Evolutionary conservation across 2,888 invertebrate species (phyloP), one percentile per base, ranked within the genome.

Genomic region (Apamea epomidion): DNA sequence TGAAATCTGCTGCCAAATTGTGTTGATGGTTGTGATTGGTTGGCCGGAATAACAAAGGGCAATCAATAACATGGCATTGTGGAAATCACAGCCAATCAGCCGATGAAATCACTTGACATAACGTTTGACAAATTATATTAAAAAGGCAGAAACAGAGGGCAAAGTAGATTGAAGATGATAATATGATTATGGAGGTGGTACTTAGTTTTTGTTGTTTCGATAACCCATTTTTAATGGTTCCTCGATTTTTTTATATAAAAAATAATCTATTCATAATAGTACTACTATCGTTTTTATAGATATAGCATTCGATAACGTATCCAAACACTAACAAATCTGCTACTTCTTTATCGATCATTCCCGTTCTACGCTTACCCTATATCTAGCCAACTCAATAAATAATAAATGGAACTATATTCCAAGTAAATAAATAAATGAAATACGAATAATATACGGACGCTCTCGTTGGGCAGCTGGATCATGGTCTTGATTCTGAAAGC

Each of bases 1-100:
- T 60, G 58, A 70, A 69, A 69, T 54, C 18, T 7, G 51, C 45
- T 62, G 54, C 48, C 76, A 76, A 76, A 62, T 76, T 29, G 45
- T 21, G 51, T 60, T n/a, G 32, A 12, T 0, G 58, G 37, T 65
- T 29, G 18, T 58, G 45, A 69, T 76, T 69, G 68, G 62, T 58
- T 69, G 45, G 12, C 45, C 48, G 48, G 21, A 54, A 25, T 54
- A 81, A 76, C 76, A 62, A 69, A 83, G 37, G n/a, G 7, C 76
- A 68, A 76, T 74, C 54, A 29, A 82, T 76, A 37, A 32, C 42
- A 42, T 60, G 32, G n/a, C 32, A 45, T 54, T 62, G 32, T 62
- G 16, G 21, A 45, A 82, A 54, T 45, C 68, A 54, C 45, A 62
- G 67, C n/a, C 80, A 54, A 48, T 78, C n/a, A 78, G 67, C 37